A percentile compares a stretch with the other conserved stretches of the same genome.
Evolutionary conservation across 1,140 invertebrate genomes (phyloP).

Genomic region (Drosophila mojavensis): DNA sequence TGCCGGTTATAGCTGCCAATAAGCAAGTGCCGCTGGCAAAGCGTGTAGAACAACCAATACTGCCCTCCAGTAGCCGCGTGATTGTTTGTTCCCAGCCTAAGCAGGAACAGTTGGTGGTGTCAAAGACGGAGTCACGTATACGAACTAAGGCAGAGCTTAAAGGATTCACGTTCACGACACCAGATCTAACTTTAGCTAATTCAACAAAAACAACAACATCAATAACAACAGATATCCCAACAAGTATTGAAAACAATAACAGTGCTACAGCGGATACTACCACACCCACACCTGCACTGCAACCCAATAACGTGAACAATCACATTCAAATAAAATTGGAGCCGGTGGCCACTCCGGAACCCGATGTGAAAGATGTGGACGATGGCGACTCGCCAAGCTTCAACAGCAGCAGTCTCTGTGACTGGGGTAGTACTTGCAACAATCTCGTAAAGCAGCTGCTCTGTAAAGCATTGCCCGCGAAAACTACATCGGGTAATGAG

Average conservation of each 20-base stretch:
- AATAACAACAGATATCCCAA: background rate
- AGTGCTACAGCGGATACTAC: conserved; percentile 9
- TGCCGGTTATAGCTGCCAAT: conserved; percentile 69
- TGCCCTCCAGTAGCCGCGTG: background rate
- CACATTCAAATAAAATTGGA: conserved; percentile 70
- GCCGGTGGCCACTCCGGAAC: conserved; percentile 31
- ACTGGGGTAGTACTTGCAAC: conserved; percentile 81
- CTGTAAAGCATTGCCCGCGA: conserved; percentile 27
- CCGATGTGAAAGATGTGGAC: conserved; percentile 37
- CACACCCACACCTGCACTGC: background rate
- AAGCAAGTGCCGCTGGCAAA: conserved; percentile 58
- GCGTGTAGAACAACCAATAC: background rate
- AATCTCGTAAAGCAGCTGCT: conserved; percentile 78
- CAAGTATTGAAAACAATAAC: background rate
- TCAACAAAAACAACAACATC: conserved; percentile 36
- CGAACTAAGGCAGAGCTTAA: conserved; percentile 93
- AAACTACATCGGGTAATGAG: background rate
- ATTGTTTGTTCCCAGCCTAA: conserved; percentile 24
- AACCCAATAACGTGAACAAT: conserved; percentile 24
- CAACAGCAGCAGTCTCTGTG: conserved; percentile 50
- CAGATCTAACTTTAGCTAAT: conserved; percentile 43
- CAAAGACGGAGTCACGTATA: conserved; percentile 88
- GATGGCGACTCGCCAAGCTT: conserved; percentile 9
- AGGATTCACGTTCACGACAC: conserved; percentile 85
- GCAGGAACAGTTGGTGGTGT: conserved; percentile 15